phyloP scores from a whole-genome alignment of 1,140 invertebrate genomes.

The Scaptomyza montana region DNA sequence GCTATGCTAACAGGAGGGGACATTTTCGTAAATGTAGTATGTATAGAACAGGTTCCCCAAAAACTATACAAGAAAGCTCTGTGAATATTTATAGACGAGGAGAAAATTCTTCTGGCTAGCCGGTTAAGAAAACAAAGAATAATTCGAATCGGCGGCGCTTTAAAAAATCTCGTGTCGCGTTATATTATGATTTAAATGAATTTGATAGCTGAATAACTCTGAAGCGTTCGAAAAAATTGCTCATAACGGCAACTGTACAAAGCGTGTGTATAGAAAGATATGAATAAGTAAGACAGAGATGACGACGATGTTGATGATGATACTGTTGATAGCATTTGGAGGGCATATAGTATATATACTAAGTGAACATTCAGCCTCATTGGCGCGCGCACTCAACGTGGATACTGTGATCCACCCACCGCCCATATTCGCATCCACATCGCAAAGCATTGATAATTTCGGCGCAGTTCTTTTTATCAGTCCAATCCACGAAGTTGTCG shows the following conservation, averaged over 20 bases:
- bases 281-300: conserved; percentile 1
- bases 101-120: conserved; percentile 16
- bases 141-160: conserved; percentile 36
- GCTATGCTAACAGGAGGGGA: conserved; percentile 1
- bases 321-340: conserved; percentile 21
- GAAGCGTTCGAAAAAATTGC: conserved; percentile 37
- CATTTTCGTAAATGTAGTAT: not conserved
- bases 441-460: conserved; percentile 51
- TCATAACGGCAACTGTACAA: conserved; percentile 22
- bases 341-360: conserved; percentile 67
- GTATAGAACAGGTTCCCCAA: conserved; percentile 30
- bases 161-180: conserved; percentile 56
- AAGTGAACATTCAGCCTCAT: conserved; percentile 62
- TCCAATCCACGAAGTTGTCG: conserved; percentile 68
- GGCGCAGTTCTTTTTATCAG: conserved; percentile 80
- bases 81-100: not conserved
- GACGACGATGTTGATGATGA: conserved; percentile 20
- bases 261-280: conserved; percentile 28
- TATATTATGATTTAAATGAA: conserved; percentile 80
- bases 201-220: conserved; percentile 55
- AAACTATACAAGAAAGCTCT: conserved; percentile 13
- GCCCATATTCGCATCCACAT: conserved; percentile 24
- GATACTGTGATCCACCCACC: conserved; percentile 43
- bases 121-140: conserved; percentile 8
- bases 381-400: conserved; percentile 54